Percentiles rank a stretch among this genome's conserved stretches.
Conservation (phyloP, 2,888 invertebrate genomes). For the Diachrysia chrysitis region DNA sequence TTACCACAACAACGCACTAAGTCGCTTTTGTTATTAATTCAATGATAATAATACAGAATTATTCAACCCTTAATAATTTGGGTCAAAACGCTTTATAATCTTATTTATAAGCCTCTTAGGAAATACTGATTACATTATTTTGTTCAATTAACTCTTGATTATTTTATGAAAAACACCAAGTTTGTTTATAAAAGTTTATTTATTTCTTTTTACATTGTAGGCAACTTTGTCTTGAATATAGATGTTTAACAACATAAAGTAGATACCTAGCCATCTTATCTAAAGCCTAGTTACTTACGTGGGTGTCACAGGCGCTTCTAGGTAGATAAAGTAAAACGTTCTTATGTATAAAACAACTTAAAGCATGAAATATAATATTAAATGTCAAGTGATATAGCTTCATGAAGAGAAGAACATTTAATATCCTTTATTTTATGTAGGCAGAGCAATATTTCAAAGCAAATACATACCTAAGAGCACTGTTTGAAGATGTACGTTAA, state of each 20-base stretch:
- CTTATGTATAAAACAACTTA: neutral
- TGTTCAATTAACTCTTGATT: slow-evolving; percentile 1
- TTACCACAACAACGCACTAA: neutral
- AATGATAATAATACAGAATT: slow-evolving; percentile 14
- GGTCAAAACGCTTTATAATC: slow-evolving; percentile 9
- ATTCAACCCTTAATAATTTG: slow-evolving; percentile 11
- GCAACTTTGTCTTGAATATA: too few species aligned
- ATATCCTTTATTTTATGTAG: slow-evolving; percentile 11
- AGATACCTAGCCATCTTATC: too few species aligned
- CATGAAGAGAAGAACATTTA: slow-evolving; percentile 1
- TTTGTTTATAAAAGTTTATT: neutral
- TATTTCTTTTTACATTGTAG: neutral
- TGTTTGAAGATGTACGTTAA: slow-evolving; percentile 12
- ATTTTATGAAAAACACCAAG: slow-evolving; percentile 2
- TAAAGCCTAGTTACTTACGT: neutral
- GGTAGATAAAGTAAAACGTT: neutral
- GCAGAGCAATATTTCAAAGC: slow-evolving; percentile 10
- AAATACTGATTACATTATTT: slow-evolving; percentile 9
- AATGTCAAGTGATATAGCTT: neutral
- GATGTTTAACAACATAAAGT: too few species aligned
- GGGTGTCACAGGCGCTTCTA: neutral
- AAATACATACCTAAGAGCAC: slow-evolving; percentile 7
- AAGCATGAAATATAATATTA: neutral
- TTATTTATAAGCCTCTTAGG: slow-evolving; percentile 9
- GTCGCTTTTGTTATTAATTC: slow-evolving; percentile 13